Evolutionary conservation across 2,797 vertebrate genomes (phyloP), one percentile per base, ranked within the genome.

Genomic region (Darevskia mixta): DNA sequence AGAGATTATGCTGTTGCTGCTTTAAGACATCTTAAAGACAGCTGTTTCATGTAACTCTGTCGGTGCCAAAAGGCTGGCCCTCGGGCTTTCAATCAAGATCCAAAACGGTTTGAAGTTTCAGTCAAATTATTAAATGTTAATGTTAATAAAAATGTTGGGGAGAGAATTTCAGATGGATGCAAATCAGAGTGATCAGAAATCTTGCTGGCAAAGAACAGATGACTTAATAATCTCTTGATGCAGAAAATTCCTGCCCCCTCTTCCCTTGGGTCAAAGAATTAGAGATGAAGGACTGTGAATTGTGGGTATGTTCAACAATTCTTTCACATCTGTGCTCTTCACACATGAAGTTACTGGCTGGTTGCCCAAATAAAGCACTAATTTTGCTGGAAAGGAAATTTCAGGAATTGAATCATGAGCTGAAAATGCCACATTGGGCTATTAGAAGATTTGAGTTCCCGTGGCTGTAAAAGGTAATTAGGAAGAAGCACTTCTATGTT

Each of bases 381-480:
- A 85, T 38, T 38, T 86, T 38, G 79, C 88, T 17, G 61, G 41
- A 87, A 82, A 73, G 81, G 73, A 87, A 82, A 38, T 69, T 20
- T 49, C 35, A 90, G 23, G 58, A 91, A 89, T 85, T 91, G 91
- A 87, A 84, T 87, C 78, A 71, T 79, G 66, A 77, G 13, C 43
- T 82, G 76, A 89, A 78, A 90, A 88, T 88, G 84, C 35, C 43
- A 85, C 45, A 64, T 66, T 25, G 32, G 23, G 86, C 90, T 91
- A 89, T 92, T 93, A 86, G 87, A 92, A 93, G 72, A 92, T 86
- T 85, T 90, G 45, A 90, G 79, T 86, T 61, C 80, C 86, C 55
- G 86, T 86, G 87, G 83, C 88, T 90, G 78, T 32, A 49, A 80
- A 72, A 49, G 17, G 9, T 27, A 64, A 41, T 64, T 29, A 38